phyloP scores from a whole-genome alignment of 2,113 vertebrate species.

The Hydrolagus affinis region DNA sequence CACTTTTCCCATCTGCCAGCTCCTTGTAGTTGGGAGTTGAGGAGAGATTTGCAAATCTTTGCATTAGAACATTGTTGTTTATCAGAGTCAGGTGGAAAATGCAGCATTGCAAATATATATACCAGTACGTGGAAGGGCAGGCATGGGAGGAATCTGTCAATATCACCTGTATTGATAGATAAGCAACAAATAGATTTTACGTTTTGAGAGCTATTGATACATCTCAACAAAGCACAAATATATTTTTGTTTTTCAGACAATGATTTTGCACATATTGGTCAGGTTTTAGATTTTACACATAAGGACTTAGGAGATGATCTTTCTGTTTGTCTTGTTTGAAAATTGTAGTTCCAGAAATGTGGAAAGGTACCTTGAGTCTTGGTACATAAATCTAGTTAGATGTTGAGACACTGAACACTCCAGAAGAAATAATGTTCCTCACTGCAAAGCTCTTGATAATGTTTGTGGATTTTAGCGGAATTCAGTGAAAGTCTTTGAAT shows the following conservation, averaged over 20 bases:
- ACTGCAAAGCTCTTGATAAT: too few relatives aligned
- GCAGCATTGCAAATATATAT: not conserved
- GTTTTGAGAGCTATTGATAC: not conserved
- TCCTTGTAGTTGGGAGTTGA: not conserved
- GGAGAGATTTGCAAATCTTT: not conserved
- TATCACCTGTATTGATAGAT: not conserved
- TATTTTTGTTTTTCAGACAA: not conserved
- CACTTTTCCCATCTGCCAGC: too few relatives aligned
- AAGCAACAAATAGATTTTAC: not conserved
- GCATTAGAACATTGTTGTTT: not conserved
- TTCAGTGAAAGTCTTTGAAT: too few relatives aligned
- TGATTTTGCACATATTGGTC: too few relatives aligned
- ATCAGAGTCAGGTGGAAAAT: not conserved
- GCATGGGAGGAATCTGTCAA: not conserved
- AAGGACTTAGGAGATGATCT: not conserved
- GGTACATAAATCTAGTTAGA: too few relatives aligned
- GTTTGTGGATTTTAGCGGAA: too few relatives aligned
- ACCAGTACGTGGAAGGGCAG: not conserved
- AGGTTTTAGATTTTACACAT: not conserved
- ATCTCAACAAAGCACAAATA: not conserved
- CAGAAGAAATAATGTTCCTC: too few relatives aligned
- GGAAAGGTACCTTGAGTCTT: not conserved
- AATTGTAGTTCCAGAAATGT: not conserved
- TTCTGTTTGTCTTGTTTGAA: not conserved
- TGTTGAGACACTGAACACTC: too few relatives aligned